phyloP scores from a whole-genome alignment of 2,797 vertebrate genomes.

The Malurus splendens region DNA sequence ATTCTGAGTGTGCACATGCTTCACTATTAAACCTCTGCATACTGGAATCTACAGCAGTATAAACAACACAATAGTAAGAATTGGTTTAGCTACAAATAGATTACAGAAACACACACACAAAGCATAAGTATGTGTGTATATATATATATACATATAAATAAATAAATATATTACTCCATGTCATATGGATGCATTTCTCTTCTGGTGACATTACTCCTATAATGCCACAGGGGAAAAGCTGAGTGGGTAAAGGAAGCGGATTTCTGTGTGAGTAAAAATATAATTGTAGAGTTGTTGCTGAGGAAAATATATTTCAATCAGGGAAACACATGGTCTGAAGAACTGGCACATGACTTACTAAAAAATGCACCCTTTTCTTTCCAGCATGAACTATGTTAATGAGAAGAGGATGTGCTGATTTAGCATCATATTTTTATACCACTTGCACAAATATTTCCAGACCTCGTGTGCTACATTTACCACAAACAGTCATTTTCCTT shows the following conservation, averaged over 20 bases:
- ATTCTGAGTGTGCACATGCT: background rate
- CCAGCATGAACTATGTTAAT: background rate
- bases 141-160: rapidly evolving
- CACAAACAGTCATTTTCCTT: background rate
- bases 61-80: background rate
- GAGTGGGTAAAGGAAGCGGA: background rate
- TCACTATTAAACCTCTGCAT: background rate
- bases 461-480: background rate
- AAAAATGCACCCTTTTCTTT: background rate
- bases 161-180: background rate
- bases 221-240: background rate
- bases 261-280: background rate
- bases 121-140: rapidly evolving
- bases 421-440: background rate
- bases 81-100: background rate
- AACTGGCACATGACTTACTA: background rate
- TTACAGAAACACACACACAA: background rate
- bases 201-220: background rate
- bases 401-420: background rate
- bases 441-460: background rate
- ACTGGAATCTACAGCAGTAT: background rate
- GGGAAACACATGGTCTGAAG: background rate
- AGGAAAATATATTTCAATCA: background rate
- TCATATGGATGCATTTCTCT: background rate
- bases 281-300: background rate